These are phyloP conservation scores for Pachymerium ferrugineum DNA, from an alignment of 2,888 invertebrate genomes.

Conservation along the genomic window DNA sequence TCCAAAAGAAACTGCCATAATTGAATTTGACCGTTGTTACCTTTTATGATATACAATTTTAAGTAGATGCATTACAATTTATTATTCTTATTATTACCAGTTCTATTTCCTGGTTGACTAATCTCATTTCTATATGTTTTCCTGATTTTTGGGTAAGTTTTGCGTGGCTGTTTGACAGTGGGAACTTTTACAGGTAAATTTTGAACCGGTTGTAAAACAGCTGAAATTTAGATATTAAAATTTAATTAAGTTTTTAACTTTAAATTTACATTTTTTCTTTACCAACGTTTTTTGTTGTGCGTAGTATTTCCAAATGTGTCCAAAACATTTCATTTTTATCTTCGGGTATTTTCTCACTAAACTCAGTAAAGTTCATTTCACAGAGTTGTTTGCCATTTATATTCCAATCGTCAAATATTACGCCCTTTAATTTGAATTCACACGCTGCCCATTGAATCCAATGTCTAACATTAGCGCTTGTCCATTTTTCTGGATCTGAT, in stretches of 20 bases:
- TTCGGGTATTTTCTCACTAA: slow-evolving; percentile 63
- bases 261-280: slow-evolving; percentile 44
- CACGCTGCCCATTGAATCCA: slow-evolving; percentile 92
- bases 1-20: slow-evolving; percentile 87
- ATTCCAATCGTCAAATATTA: slow-evolving; percentile 69
- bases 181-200: too few relatives aligned
- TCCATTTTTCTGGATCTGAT: slow-evolving; percentile 54
- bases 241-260: too few relatives aligned
- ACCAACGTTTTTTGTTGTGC: slow-evolving; percentile 88
- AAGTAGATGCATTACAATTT: not conserved
- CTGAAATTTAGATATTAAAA: too few relatives aligned
- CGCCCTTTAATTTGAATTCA: slow-evolving; percentile 70
- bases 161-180: slow-evolving; percentile 54
- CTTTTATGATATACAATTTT: slow-evolving; percentile 38
- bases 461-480: slow-evolving; percentile 71
- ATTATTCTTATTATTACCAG: slow-evolving; percentile 40
- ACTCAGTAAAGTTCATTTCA: slow-evolving; percentile 62
- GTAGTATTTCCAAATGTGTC: slow-evolving; percentile 85
- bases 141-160: slow-evolving; percentile 41
- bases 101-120: slow-evolving; percentile 43
- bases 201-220: too few relatives aligned
- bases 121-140: slow-evolving; percentile 38
- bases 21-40: slow-evolving; percentile 72
- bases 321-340: slow-evolving; percentile 87
- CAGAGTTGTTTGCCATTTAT: slow-evolving; percentile 69